Evolutionary conservation across 2,888 invertebrate species (phyloP).

Genomic region (Strigamia transsilvanica): DNA sequence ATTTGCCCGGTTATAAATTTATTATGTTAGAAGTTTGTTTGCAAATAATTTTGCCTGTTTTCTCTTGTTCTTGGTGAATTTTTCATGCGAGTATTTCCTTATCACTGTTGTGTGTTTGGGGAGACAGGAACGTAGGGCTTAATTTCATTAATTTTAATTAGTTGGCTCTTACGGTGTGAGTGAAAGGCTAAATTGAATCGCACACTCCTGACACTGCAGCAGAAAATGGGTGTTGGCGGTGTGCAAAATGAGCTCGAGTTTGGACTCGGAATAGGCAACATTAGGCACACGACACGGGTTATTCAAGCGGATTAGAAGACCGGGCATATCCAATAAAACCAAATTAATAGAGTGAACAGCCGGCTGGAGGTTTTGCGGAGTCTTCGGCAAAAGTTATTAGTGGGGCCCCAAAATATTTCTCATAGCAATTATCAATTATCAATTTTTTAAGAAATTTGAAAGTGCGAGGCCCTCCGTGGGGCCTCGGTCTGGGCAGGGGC

Average conservation of each 20-base stretch:
- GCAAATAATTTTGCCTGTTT: no score
- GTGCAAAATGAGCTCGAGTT: not conserved
- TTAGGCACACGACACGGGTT: not conserved
- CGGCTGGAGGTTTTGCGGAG: no score
- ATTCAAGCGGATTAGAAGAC: not conserved
- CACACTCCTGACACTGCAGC: not conserved
- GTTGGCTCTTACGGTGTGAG: not conserved
- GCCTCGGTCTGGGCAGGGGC: no score
- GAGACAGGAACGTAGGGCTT: not conserved
- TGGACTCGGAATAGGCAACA: not conserved
- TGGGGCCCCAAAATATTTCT: no score
- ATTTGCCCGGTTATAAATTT: not conserved
- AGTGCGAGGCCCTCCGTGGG: no score
- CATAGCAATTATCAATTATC: no score
- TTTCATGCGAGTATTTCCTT: not conserved
- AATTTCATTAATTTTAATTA: conserved; percentile 46
- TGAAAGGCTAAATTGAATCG: conserved; percentile 38
- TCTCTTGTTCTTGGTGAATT: not conserved
- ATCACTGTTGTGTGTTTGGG: conserved; percentile 16
- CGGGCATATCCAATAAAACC: no score
- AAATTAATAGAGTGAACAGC: no score
- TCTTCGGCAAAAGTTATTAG: no score
- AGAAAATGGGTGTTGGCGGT: not conserved
- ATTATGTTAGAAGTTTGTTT: not conserved
- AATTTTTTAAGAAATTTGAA: no score